These are phyloP conservation scores for Lasioglossum villosulum DNA, from an alignment of 2,888 invertebrate species.

Conservation along the genomic window DNA sequence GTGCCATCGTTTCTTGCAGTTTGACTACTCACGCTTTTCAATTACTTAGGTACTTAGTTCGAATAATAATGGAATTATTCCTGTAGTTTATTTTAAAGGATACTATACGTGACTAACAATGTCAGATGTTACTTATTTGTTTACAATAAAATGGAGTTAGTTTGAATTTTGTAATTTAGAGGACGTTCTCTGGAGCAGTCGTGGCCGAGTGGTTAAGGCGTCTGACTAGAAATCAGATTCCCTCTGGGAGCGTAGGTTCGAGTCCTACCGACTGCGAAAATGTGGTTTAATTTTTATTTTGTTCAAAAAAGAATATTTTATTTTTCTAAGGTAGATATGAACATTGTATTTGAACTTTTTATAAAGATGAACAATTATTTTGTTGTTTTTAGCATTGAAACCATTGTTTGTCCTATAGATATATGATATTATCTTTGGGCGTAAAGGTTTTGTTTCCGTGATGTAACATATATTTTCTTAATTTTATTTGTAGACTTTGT, in stretches of 20 bases:
- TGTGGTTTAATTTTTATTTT: background rate
- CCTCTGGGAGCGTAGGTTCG: slow-evolving; percentile 96
- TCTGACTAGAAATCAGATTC: slow-evolving; percentile 96
- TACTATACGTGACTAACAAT: background rate
- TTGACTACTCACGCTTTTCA: background rate
- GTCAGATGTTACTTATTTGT: background rate
- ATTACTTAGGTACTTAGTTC: background rate
- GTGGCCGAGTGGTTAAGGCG: slow-evolving; percentile 95
- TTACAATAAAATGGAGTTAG: background rate
- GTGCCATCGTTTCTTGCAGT: background rate
- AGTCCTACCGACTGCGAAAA: slow-evolving; percentile 93
- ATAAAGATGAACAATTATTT: background rate
- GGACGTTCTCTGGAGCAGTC: slow-evolving; percentile 86
- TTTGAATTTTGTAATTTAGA: background rate
- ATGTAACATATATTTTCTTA: background rate
- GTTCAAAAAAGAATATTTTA: background rate
- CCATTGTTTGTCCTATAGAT: background rate
- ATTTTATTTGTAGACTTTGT: background rate
- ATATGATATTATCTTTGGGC: background rate
- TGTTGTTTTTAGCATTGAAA: background rate
- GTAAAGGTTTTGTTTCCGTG: background rate
- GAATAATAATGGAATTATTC: background rate
- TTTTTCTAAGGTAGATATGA: background rate
- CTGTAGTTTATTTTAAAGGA: background rate
- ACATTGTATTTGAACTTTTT: background rate